Base-by-base conservation (phyloP, 1,140 invertebrate species). In the Leptopilina boulardi region DNA sequence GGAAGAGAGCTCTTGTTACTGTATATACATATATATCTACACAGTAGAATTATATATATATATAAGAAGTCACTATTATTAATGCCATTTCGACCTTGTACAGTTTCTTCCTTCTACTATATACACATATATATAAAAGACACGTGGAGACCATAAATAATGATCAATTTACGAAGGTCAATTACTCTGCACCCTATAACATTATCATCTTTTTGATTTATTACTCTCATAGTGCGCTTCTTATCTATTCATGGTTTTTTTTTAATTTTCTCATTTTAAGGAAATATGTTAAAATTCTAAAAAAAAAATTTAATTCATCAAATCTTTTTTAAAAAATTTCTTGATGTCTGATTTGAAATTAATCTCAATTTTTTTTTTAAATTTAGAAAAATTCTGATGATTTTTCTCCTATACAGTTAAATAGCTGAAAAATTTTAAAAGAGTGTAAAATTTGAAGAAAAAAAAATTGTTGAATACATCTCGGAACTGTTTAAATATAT, bases 241-340 rank as follows among this genome's bases (percentile, higher is more conserved):
- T 51, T 51, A 51, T 51, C 47, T 51, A 51, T n/a, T 51, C 47
- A 51, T n/a, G n/a, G n/a, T n/a, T n/a, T n/a, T n/a, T n/a, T n/a
- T n/a, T n/a, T n/a, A n/a, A n/a, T n/a, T n/a, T n/a, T n/a, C n/a
- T n/a, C n/a, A n/a, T n/a, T n/a, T n/a, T n/a, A n/a, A n/a, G n/a
- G n/a, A n/a, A n/a, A n/a, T n/a, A n/a, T n/a, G n/a, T n/a, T n/a
- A n/a, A n/a, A n/a, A n/a, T n/a, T n/a, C n/a, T n/a, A n/a, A n/a
- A n/a, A n/a, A n/a, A n/a, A n/a, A n/a, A n/a, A n/a, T n/a, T n/a
- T n/a, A n/a, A n/a, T n/a, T n/a, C n/a, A n/a, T n/a, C n/a, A n/a
- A n/a, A n/a, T n/a, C n/a, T n/a, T n/a, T n/a, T n/a, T n/a, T n/a
- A n/a, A n/a, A n/a, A n/a, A n/a, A n/a, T n/a, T n/a, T n/a, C n/a